Evolutionary conservation across 2,797 vertebrate genomes (phyloP), one percentile per base, ranked within the genome.

Genomic region (Heteromormyrus szaboi): DNA sequence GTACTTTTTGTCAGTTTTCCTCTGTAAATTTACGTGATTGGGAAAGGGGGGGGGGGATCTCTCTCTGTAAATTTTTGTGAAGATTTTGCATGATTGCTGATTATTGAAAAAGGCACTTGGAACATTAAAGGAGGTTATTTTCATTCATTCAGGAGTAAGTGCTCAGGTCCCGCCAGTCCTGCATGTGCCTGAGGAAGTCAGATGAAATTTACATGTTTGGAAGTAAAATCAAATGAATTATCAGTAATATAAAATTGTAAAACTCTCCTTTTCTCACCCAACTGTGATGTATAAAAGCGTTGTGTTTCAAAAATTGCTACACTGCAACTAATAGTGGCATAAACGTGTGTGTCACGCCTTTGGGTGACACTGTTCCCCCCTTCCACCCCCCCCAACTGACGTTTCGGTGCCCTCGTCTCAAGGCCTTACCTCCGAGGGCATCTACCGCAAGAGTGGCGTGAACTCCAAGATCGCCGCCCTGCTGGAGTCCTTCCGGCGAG

Each of bases 391-490:
- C 44, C 44, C 46, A 56, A 50, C 51, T 86, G 14, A 54, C 1
- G 14, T 62, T 14, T 14, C 11, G 11, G 25, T 33, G 25, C 65
- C 11, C 4, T 68, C 25, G 25, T 68, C 11, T 14, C 65, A 33
- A 99, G 98, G 98, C 6, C 90, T 99, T 91, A 97, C 94, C 0
- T 99, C 98, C 0, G 98, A 99, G 92, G 98, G 98, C 3, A 98
- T 99, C 92, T 99, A 99, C 92, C 96, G 98, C 33, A 99, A 99
- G 92, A 98, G 97, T 0, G 98, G 98, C 0, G 97, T 98, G 93
- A 99, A 97, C 68, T 99, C 98, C 0, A 98, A 97, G 51, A 97
- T 97, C 19, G 95, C 97, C 4, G 92, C 92, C 19, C 94, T 99
- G 88, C 95, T 97, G 81, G 97, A 98, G 87, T 89, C 90, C 51